phyloP scores from a whole-genome alignment of 1,140 invertebrate genomes.

The Bilobella aurantiaca region DNA sequence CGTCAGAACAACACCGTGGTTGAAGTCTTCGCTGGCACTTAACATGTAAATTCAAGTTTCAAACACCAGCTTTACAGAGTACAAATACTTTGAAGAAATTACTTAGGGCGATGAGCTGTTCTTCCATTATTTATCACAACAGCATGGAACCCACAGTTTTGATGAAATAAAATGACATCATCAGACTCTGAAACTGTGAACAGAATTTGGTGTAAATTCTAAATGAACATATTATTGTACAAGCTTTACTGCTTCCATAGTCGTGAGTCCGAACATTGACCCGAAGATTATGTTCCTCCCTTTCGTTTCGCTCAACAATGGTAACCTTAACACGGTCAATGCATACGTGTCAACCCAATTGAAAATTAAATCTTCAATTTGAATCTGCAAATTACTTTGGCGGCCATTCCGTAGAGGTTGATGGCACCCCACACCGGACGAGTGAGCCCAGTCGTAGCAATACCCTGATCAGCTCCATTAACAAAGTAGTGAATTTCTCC shows the following conservation, averaged over 20 bases:
- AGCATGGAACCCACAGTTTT: constrained; percentile 78
- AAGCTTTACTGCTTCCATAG: constrained; percentile 12
- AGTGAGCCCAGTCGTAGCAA: constrained; percentile 68
- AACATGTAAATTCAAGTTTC: constrained; percentile 33
- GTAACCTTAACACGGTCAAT: constrained; percentile 56
- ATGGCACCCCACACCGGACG: constrained; percentile 78
- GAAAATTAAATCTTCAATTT: constrained; percentile 14
- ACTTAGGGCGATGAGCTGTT: constrained; percentile 85
- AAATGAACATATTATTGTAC: neutral
- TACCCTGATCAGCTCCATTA: constrained; percentile 83
- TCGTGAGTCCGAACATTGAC: constrained; percentile 26
- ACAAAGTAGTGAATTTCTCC: constrained; percentile 86
- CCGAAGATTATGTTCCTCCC: constrained; percentile 61
- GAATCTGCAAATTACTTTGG: constrained; percentile 52
- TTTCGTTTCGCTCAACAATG: constrained; percentile 66
- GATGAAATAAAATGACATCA: constrained; percentile 62
- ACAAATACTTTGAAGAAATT: no score
- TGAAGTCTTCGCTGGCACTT: constrained; percentile 85
- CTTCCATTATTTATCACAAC: constrained; percentile 79
- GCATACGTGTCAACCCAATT: constrained; percentile 12
- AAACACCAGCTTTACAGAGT: constrained; percentile 20
- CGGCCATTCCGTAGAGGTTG: constrained; percentile 92
- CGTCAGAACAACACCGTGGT: constrained; percentile 83
- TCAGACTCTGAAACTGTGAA: constrained; percentile 12
- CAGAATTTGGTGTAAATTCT: neutral